Evolutionary conservation across 2,888 invertebrate genomes (phyloP).

Genomic region (Cryptosula pallasiana): DNA sequence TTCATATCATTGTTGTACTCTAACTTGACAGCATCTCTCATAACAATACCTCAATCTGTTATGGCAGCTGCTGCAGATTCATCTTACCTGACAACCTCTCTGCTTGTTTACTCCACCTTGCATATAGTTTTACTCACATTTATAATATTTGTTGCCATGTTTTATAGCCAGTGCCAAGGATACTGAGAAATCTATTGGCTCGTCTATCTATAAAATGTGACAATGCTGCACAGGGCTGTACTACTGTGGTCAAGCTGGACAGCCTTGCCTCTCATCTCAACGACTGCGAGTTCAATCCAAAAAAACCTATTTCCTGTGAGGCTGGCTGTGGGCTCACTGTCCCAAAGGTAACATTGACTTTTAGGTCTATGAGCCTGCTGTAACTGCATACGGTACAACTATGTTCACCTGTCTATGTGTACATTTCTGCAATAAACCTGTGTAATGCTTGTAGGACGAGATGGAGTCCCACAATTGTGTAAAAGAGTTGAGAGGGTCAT

Average conservation of each 20-base stretch:
- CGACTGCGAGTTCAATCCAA: slow-evolving; percentile 91
- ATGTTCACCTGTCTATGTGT: too few relatives aligned
- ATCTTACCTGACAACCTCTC: too few relatives aligned
- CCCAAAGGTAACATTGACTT: slow-evolving; percentile 68
- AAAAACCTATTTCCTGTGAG: slow-evolving; percentile 85
- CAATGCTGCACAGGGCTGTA: slow-evolving; percentile 82
- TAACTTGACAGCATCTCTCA: too few relatives aligned
- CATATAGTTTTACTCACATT: too few relatives aligned
- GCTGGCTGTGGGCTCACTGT: slow-evolving; percentile 88
- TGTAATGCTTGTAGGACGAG: not conserved
- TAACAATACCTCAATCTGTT: too few relatives aligned
- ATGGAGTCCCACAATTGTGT: slow-evolving; percentile 74
- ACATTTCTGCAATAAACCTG: not conserved
- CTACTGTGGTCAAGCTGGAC: slow-evolving; percentile 78
- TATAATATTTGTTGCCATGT: not conserved
- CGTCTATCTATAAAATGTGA: slow-evolving; percentile 82
- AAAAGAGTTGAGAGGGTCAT: slow-evolving; percentile 74
- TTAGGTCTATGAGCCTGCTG: too few relatives aligned
- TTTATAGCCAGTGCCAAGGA: slow-evolving; percentile 80
- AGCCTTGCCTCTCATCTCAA: slow-evolving; percentile 73
- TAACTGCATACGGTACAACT: too few relatives aligned
- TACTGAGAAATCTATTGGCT: slow-evolving; percentile 82
- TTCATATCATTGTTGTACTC: too few relatives aligned
- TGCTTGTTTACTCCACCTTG: too few relatives aligned
- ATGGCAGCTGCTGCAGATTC: too few relatives aligned